phyloP scores from a whole-genome alignment of 2,797 vertebrate species.

The Streptopelia turtur region DNA sequence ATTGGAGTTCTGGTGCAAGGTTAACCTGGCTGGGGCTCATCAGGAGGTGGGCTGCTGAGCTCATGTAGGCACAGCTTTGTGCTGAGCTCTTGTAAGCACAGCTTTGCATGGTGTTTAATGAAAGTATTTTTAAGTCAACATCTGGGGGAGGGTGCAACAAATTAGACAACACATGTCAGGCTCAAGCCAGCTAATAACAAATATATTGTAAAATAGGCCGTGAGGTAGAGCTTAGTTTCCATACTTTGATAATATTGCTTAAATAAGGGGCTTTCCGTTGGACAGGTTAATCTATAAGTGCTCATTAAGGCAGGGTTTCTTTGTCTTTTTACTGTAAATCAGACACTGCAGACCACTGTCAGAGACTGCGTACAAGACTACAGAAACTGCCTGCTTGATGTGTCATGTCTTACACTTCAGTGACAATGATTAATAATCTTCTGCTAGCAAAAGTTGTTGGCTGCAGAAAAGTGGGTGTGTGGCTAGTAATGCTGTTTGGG shows the following conservation, averaged over 20 bases:
- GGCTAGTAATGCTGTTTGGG: not conserved
- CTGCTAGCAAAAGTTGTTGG: not conserved
- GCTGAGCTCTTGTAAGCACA: not conserved
- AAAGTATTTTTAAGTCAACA: not conserved
- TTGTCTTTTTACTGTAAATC: not conserved
- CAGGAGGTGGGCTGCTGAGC: not conserved
- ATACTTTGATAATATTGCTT: not conserved
- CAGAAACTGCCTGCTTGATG: not conserved
- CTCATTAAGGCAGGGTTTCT: not conserved
- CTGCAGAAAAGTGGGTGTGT: not conserved
- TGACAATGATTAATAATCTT: not conserved
- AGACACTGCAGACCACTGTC: not conserved
- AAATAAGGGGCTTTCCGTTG: not conserved
- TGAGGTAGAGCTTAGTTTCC: not conserved
- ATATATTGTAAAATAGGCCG: not conserved
- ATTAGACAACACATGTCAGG: not conserved
- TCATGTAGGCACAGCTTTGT: not conserved
- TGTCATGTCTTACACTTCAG: not conserved
- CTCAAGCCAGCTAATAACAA: not conserved
- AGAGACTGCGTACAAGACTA: not conserved
- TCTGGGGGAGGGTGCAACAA: not conserved
- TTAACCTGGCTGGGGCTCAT: not conserved
- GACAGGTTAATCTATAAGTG: not conserved
- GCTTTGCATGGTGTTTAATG: not conserved
- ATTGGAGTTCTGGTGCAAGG: not conserved